Percentiles rank a stretch among this genome's conserved stretches.
Conservation (phyloP, 2,797 vertebrate species). For the Aselliscus stoliczkanus region DNA sequence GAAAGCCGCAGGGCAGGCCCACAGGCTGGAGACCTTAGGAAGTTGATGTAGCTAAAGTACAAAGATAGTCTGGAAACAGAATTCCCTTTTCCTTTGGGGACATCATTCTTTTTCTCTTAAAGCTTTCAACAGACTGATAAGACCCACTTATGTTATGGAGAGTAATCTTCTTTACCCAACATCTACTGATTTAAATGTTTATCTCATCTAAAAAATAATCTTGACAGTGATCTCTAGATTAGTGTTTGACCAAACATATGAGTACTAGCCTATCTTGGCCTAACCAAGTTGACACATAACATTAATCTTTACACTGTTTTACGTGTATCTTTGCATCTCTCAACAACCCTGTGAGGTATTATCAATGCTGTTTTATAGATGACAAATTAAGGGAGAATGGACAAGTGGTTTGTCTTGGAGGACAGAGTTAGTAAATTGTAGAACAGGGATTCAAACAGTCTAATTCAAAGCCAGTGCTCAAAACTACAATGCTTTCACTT, state of each 20-base stretch:
- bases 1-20: background rate
- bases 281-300: background rate
- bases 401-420: background rate
- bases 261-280: background rate
- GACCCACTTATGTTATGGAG: background rate
- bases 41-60: background rate
- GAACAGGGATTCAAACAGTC: background rate
- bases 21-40: background rate
- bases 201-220: background rate
- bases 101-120: background rate
- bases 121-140: background rate
- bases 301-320: background rate
- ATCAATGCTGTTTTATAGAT: background rate
- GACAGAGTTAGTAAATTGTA: background rate
- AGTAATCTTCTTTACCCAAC: background rate
- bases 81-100: background rate
- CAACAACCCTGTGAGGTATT: background rate
- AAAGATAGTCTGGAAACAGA: background rate
- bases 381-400: background rate
- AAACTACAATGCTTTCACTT: background rate
- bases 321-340: background rate
- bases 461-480: background rate
- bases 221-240: background rate
- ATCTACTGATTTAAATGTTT: conserved; percentile 10
- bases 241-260: background rate